Evolutionary conservation across 2,797 vertebrate genomes (phyloP).

Genomic region (Anolis apletophallus): DNA sequence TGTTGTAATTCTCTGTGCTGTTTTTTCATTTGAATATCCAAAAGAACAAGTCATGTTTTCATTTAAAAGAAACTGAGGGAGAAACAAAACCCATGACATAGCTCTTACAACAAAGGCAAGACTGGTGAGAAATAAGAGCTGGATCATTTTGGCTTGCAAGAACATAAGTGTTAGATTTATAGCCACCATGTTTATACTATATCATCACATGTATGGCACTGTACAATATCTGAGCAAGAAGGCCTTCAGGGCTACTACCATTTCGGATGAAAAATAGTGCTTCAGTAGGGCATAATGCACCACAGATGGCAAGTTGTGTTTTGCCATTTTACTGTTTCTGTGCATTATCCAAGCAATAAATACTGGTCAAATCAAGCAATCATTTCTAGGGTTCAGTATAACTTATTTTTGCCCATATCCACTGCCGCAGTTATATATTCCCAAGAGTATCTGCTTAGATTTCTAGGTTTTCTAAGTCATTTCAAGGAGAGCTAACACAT

Average conservation of each 20-base stretch:
- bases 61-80: slow-evolving; percentile 16
- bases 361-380: slow-evolving; percentile 74
- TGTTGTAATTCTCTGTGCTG: background rate
- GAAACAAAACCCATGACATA: slow-evolving; percentile 43
- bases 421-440: slow-evolving; percentile 65
- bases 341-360: slow-evolving; percentile 71
- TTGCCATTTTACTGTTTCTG: slow-evolving; percentile 71
- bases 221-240: slow-evolving; percentile 69
- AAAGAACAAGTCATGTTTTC: slow-evolving; percentile 37
- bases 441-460: slow-evolving; percentile 62
- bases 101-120: slow-evolving; percentile 30
- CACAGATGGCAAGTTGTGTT: slow-evolving; percentile 76
- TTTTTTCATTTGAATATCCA: slow-evolving; percentile 29
- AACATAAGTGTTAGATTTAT: slow-evolving; percentile 71
- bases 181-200: slow-evolving; percentile 62
- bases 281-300: slow-evolving; percentile 70
- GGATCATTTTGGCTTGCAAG: slow-evolving; percentile 68
- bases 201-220: slow-evolving; percentile 68
- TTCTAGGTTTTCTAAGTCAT: slow-evolving; percentile 64
- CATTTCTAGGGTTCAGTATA: slow-evolving; percentile 69
- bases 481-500: slow-evolving; percentile 73
- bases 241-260: slow-evolving; percentile 57
- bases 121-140: slow-evolving; percentile 56
- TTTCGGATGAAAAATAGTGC: slow-evolving; percentile 76
- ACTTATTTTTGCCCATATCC: slow-evolving; percentile 72